Evolutionary conservation across 2,797 vertebrate genomes (phyloP), one percentile per base, ranked within the genome.

Genomic region (Sebastes baramenuke): DNA sequence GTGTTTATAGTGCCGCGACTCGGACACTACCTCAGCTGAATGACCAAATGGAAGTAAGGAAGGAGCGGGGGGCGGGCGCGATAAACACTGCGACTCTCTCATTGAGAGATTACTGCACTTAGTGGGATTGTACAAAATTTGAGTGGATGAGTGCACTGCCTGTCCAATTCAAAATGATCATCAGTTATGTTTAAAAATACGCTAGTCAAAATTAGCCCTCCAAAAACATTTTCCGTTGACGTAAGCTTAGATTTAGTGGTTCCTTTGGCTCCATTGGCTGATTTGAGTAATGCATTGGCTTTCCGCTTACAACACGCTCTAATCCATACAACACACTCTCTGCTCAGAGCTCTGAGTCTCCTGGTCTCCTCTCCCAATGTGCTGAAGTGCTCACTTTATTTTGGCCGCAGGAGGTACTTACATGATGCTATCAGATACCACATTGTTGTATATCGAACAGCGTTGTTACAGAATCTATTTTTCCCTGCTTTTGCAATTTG

Each of bases 1-100:
- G 77, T 93, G 93, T 94, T 95, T 94, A 93, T 94, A 73, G 82
- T 79, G 86, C 89, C 18, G 20, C 20, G 83, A 83, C 72, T 90
- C 54, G 87, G 86, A 90, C 88, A 72, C 77, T 68, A 86, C 88
- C 85, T 89, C 77, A 77, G 82, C 84, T 87, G 86, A 93, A 93
- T 89, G 88, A 80, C 83, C 90, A 87, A 92, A 77, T 62, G 66
- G 86, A 77, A 72, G 72, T 71, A 0, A 68, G 70, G 56, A 55
- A 66, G 65, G 42, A 38, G 62, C 8, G 29, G 46, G 58, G n/a
- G 25, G 32, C 34, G 58, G 25, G 32, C 2, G 55, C 24, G 56
- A 66, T n/a, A 78, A 62, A 52, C 67, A 36, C 75, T 64, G 87
- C 55, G 9, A 80, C 72, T 80, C 72, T 75, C 79, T 87, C 65